Evolutionary conservation across 2,888 invertebrate genomes (phyloP).

Genomic region (Tethea ocularis): DNA sequence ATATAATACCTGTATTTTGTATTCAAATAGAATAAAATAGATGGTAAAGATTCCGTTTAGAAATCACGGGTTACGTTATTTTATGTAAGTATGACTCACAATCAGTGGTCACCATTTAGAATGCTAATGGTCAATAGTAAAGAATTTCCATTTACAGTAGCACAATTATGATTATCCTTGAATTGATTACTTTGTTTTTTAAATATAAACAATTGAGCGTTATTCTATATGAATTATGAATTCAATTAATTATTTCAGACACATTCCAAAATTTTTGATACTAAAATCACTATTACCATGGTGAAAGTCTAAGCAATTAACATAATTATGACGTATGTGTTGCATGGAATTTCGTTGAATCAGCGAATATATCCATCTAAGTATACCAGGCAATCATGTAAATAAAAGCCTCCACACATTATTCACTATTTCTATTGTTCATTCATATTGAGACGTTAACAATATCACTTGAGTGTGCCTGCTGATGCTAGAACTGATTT

Average conservation of each 20-base stretch:
- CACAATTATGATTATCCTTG: background rate
- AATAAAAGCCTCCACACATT: too few relatives aligned
- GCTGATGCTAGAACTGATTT: too few relatives aligned
- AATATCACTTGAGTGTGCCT: too few relatives aligned
- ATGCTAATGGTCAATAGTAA: slow-evolving; percentile 29
- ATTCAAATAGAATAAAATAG: slow-evolving; percentile 8
- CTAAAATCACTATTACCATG: too few relatives aligned
- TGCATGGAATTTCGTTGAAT: too few relatives aligned
- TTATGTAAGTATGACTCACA: slow-evolving; percentile 50
- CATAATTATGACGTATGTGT: too few relatives aligned
- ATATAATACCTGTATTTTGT: slow-evolving; percentile 6
- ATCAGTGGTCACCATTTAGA: slow-evolving; percentile 34
- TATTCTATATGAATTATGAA: too few relatives aligned
- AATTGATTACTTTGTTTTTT: background rate
- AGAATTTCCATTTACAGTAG: background rate
- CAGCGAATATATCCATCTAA: too few relatives aligned
- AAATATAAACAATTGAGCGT: background rate
- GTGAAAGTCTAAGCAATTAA: too few relatives aligned
- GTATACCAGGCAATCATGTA: too few relatives aligned
- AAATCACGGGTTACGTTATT: slow-evolving; percentile 34
- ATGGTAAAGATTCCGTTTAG: slow-evolving; percentile 28
- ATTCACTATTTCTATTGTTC: too few relatives aligned
- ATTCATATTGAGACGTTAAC: too few relatives aligned
- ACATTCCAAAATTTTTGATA: background rate
- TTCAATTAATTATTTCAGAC: background rate